Conservation (phyloP, 2,113 vertebrate genomes). For the Chloropsis cyanopogon region DNA sequence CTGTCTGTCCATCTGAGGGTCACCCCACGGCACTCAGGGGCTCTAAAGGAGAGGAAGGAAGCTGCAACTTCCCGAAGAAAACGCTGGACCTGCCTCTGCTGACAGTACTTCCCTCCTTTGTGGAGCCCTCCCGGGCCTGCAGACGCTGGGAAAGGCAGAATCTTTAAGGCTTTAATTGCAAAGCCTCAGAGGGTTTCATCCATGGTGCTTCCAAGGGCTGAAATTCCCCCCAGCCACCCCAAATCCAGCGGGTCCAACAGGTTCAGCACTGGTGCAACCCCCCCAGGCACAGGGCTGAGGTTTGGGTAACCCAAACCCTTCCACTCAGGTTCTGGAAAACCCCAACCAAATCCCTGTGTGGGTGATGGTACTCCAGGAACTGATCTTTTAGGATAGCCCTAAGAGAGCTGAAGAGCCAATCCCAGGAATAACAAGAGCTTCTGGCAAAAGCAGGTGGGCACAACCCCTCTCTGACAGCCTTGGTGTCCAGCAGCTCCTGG, state of each 20-base stretch:
- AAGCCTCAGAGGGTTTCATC: background rate
- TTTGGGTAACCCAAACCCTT: background rate
- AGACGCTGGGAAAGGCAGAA: rapidly evolving
- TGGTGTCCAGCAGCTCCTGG: background rate
- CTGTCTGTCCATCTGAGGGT: background rate
- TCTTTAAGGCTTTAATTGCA: background rate
- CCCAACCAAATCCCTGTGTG: background rate
- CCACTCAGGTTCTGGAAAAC: background rate
- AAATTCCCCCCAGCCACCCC: background rate
- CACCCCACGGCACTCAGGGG: background rate
- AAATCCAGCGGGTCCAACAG: background rate
- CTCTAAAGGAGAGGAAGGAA: conserved; percentile 21
- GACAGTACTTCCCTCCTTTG: conserved; percentile 33
- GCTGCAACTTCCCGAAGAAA: background rate
- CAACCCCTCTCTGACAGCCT: background rate
- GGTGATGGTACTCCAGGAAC: background rate
- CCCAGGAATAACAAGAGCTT: background rate
- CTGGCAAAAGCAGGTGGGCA: background rate
- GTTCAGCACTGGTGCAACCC: background rate
- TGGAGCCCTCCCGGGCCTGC: background rate
- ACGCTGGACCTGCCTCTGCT: background rate
- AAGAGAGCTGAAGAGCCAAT: background rate
- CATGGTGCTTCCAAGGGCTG: rapidly evolving
- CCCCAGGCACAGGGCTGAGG: background rate
- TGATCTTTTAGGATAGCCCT: background rate